Evolutionary conservation across 1,140 invertebrate genomes (phyloP), one percentile per base, ranked within the genome.

Genomic region (Brachionus angularis): DNA sequence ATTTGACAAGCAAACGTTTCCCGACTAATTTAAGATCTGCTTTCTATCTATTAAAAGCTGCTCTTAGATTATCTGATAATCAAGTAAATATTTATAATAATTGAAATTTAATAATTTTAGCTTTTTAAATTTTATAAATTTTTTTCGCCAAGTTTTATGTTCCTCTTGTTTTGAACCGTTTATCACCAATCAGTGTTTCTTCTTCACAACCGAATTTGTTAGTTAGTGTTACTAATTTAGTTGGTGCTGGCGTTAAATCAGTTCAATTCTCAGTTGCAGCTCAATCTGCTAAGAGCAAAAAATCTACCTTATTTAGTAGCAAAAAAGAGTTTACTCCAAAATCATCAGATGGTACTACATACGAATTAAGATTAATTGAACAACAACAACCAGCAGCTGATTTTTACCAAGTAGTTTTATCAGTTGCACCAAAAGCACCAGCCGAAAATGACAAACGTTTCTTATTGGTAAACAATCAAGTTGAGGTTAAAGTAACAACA

Each of bases 1-100:
- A 96, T 83, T 86, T 96, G 74, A 50, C 53, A 5, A 55, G 14
- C 16, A 71, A 71, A 25, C 47, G 61, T 29, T 49, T 27, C n/a
- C 21, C 46, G 18, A 93, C 33, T 87, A 88, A 75, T 91, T 12
- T 16, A n/a, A 53, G 42, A 46, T 44, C 49, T 12, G 69, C 69
- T 10, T 71, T n/a, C 23, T 53, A 27, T 25, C 33, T 53, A 21
- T 29, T 53, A 12, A 53, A 47, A 55, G 69, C 50, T 34, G 10
- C 44, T 21, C 16, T 33, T 16, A 42, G 33, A 16, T 34, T 71
- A n/a, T 21, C 27, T 47, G 49, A 39, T 18, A 53, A 53, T 42
- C 33, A 55, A 58, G 53, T 58, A 58, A 36, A 5, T 5, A 5
- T 34, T 34, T 34, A 5, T 34, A 34, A 34, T 5, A 34, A 34